Evolutionary conservation across 2,888 invertebrate species (phyloP).

Genomic region (Seladonia tumulorum): DNA sequence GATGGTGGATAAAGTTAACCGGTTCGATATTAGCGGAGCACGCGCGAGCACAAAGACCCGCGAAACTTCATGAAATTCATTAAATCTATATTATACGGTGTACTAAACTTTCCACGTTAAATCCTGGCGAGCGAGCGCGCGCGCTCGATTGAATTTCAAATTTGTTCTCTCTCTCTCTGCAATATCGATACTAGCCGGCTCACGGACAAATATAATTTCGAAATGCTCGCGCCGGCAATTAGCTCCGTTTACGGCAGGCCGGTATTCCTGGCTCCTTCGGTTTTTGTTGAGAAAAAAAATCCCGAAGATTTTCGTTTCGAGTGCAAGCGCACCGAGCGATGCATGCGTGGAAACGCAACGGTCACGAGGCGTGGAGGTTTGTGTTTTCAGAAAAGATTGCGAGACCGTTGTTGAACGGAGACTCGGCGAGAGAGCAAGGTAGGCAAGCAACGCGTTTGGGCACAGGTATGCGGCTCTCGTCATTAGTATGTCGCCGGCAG

Average conservation of each 20-base stretch:
- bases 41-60: conserved; percentile 7
- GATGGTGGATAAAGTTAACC: not conserved
- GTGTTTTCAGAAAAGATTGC: conserved; percentile 24
- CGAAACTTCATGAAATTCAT: conserved; percentile 17
- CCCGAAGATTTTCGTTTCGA: not conserved
- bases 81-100: conserved; percentile 12
- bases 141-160: conserved; percentile 20
- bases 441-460: conserved; percentile 38
- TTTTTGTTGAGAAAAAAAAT: not conserved
- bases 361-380: not conserved
- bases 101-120: conserved; percentile 4
- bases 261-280: not conserved
- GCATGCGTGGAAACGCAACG: not conserved
- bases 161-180: not conserved
- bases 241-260: not conserved
- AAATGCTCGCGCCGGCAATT: not conserved
- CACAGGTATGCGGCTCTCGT: conserved; percentile 64
- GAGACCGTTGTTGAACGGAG: not conserved
- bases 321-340: not conserved
- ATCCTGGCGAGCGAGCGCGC: not conserved
- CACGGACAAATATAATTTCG: conserved; percentile 4
- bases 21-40: conserved; percentile 1
- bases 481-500: conserved; percentile 76
- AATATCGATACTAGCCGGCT: not conserved
- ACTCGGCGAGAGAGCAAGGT: conserved; percentile 12